Conservation (phyloP, 2,888 invertebrate genomes). For the Cephus runcator region DNA sequence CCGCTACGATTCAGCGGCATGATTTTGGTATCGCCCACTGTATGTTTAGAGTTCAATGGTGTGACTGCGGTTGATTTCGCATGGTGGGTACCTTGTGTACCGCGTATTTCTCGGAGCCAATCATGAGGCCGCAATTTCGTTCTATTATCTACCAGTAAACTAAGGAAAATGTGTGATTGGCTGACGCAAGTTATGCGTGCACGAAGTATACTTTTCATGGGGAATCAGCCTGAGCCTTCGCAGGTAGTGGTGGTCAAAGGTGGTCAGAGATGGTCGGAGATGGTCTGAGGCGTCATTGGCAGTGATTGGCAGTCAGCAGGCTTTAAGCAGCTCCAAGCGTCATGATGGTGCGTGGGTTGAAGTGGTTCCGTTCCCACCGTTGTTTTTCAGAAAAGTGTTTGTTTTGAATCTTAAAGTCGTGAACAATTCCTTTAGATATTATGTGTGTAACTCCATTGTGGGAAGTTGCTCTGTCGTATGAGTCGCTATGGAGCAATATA, state of each 20-base stretch:
- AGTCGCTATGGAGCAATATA: conserved; percentile 27
- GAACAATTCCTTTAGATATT: conserved; percentile 31
- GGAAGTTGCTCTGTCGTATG: conserved; percentile 24
- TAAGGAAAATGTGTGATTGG: too few relatives aligned
- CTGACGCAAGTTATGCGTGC: too few relatives aligned
- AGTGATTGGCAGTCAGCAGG: background rate
- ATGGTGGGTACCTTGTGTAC: too few relatives aligned
- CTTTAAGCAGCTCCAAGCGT: conserved; percentile 31
- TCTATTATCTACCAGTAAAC: too few relatives aligned
- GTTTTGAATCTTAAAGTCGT: conserved; percentile 47
- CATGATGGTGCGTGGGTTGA: conserved; percentile 42
- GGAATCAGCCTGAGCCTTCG: background rate
- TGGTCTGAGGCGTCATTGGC: background rate
- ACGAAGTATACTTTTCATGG: too few relatives aligned
- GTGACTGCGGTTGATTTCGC: too few relatives aligned
- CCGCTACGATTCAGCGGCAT: too few relatives aligned
- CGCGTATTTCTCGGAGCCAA: too few relatives aligned
- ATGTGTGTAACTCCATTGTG: conserved; percentile 31
- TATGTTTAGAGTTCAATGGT: too few relatives aligned
- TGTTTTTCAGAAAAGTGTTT: conserved; percentile 41
- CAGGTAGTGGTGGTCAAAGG: background rate
- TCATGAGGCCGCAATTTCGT: too few relatives aligned
- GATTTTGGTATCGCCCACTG: too few relatives aligned
- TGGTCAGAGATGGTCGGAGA: background rate
- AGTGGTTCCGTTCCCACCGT: conserved; percentile 13